A percentile compares a stretch with the other conserved stretches of the same genome.
phyloP scores from a whole-genome alignment of 37 sponge, comb jelly and placozoan genomes.

The Spongia lamella region DNA sequence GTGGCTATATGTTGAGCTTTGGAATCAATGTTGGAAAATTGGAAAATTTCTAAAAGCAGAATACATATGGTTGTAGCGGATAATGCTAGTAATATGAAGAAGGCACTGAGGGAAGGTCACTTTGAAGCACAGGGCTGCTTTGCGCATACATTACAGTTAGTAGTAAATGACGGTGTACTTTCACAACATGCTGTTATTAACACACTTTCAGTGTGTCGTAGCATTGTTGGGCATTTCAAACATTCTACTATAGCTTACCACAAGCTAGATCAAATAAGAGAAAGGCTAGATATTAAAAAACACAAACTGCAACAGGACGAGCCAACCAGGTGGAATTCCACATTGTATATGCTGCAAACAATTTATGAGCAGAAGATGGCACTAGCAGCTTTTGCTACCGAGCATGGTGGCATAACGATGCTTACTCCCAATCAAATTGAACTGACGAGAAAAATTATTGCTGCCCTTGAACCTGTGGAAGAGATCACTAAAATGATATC shows the following conservation, averaged over 20 bases:
- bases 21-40: conserved; percentile 26
- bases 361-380: conserved; percentile 22
- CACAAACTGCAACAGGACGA: conserved; percentile 17
- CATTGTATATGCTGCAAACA: conserved; percentile 1
- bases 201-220: too few relatives aligned
- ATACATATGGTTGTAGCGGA: conserved; percentile 19
- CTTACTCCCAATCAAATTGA: conserved; percentile 1
- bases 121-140: conserved; percentile 9
- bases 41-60: too few relatives aligned
- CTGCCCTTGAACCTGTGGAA: conserved; percentile 1
- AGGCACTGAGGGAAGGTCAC: not conserved
- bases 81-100: conserved; percentile 30
- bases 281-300: conserved; percentile 7
- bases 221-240: too few relatives aligned
- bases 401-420: not conserved
- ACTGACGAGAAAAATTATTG: not conserved
- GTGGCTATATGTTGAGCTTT: conserved; percentile 2
- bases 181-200: too few relatives aligned
- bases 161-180: conserved; percentile 25
- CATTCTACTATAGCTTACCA: conserved; percentile 2
- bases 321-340: too few relatives aligned
- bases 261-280: conserved; percentile 1
- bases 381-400: conserved; percentile 9
- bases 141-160: conserved; percentile 30
- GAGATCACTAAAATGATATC: conserved; percentile 1